Evolutionary conservation across 2,888 invertebrate genomes (phyloP).

Genomic region (Quadroppia sp.): DNA sequence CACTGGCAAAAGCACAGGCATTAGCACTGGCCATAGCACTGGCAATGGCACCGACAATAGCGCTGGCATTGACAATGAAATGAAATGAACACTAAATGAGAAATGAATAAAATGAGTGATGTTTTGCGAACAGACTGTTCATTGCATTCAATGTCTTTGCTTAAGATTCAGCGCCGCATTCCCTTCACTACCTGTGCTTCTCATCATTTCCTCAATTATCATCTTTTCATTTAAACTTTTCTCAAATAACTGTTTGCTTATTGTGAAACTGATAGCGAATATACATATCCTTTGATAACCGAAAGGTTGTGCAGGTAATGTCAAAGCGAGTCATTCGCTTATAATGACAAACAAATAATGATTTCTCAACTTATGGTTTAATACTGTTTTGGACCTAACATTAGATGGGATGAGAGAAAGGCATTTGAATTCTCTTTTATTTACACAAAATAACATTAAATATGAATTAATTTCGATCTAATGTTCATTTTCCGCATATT

Average conservation of each 20-base stretch:
- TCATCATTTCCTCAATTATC: conserved; percentile 35
- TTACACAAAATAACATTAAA: conserved; percentile 6
- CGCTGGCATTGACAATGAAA: conserved; percentile 13
- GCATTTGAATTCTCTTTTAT: background rate
- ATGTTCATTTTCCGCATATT: conserved; percentile 33
- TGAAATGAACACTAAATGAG: background rate
- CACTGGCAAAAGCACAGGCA: background rate
- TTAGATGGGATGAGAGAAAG: background rate
- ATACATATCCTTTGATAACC: background rate
- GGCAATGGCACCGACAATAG: background rate
- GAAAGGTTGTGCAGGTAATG: background rate
- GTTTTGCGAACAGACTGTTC: background rate
- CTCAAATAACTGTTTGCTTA: conserved; percentile 29
- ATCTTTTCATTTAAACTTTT: background rate
- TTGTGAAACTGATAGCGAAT: background rate
- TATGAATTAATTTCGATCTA: background rate
- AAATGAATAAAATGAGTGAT: background rate
- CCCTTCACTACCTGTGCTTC: conserved; percentile 15
- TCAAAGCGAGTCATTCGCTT: conserved; percentile 8
- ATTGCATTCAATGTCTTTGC: background rate
- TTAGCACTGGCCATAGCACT: background rate
- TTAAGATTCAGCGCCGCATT: background rate
- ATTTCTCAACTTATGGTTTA: conserved; percentile 17
- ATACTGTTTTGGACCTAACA: background rate
- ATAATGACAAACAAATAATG: conserved; percentile 9